Base-by-base conservation (phyloP, 1,140 invertebrate species). In the Drosophila rhopaloa region DNA sequence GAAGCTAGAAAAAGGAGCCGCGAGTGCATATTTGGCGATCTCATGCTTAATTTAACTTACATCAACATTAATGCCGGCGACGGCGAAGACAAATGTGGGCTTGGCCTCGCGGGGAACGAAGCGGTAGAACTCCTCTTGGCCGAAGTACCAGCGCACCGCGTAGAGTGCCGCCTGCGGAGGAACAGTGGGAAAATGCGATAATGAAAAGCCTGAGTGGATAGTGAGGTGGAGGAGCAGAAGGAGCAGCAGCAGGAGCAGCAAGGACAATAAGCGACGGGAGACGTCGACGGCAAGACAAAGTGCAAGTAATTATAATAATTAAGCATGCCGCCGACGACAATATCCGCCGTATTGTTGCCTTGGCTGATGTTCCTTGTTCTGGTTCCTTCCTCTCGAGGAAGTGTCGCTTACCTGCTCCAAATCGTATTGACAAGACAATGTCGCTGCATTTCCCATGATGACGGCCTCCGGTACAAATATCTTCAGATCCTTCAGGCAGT, bases 121-220 rank as follows among this genome's bases (percentile, higher is more conserved):
- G 71, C 95, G 93, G 92, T 96, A 96, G 94, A 98, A 98, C 93
- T 98, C 97, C 16, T 94, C 94, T 46, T 95, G 95, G 43, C 95
- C 95, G 50, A 95, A 94, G 92, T 97, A 97, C 96, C 96, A 97
- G 92, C 96, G 95, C 75, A 97, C 96, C 1, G 96, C 96, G 91
- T 98, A 97, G 3, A 98, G 94, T 8, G 94, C 93, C 19, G 95
- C 95, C 38, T 94, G 93, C 27, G 75, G 76, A 68, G 40, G 63
- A 62, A 66, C 41, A 37, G 47, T 63, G 54, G 65, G 47, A 65
- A 79, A 72, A 77, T 62, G 74, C 79, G 70, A 79, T 79, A 86
- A 88, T 81, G 70, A 82, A 81, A 73, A 77, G 61, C 59, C 60
- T 58, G 72, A 75, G 73, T 66, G 81, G 59, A 77, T 53, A 19